These are phyloP conservation scores for Drosophila prosaltans DNA, from an alignment of 1,140 invertebrate species.

Conservation along the genomic window DNA sequence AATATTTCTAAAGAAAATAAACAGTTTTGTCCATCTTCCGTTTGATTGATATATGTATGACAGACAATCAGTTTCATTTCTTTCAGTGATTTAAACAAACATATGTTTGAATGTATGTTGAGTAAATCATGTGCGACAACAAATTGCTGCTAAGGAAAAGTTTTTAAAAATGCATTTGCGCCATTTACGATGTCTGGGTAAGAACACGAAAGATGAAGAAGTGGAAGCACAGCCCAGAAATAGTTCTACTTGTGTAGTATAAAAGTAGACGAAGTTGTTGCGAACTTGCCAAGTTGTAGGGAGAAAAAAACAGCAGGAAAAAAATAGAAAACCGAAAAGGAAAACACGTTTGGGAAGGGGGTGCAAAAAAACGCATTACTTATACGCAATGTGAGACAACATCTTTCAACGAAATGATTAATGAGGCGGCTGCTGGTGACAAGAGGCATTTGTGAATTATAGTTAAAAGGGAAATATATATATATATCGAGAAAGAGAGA, in stretches of 20 bases:
- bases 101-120: constrained; percentile 19
- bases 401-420: constrained; percentile 46
- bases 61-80: neutral
- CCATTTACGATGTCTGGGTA: constrained; percentile 41
- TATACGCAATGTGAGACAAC: constrained; percentile 60
- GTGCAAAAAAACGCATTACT: constrained; percentile 59
- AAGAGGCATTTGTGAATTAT: constrained; percentile 61
- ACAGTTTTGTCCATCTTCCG: too few species aligned
- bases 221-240: constrained; percentile 13
- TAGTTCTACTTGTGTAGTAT: constrained; percentile 9
- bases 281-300: constrained; percentile 28
- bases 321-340: constrained; percentile 12
- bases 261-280: constrained; percentile 10
- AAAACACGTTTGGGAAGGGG: constrained; percentile 16
- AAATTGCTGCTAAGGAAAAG: constrained; percentile 68
- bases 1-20: neutral
- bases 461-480: constrained; percentile 47
- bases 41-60: neutral
- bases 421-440: constrained; percentile 59
- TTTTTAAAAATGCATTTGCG: constrained; percentile 62
- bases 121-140: constrained; percentile 59
- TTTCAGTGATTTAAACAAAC: constrained; percentile 1
- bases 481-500: neutral
- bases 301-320: constrained; percentile 10
- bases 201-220: constrained; percentile 31